Conservation (phyloP, 2,113 vertebrate genomes). For the Mellivora capensis region DNA sequence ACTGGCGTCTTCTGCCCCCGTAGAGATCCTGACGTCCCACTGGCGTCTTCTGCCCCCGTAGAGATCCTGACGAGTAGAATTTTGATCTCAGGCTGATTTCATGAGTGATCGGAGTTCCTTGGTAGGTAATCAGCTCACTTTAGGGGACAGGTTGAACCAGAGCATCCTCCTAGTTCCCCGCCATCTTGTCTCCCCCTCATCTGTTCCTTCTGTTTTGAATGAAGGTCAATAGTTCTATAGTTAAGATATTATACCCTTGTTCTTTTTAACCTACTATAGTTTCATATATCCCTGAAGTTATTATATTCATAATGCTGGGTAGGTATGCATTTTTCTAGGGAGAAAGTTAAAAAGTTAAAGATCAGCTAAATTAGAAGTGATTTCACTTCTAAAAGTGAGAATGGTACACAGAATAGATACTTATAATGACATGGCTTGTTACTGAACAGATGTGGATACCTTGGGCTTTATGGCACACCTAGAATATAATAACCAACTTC, state of each 20-base stretch:
- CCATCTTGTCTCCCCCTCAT: too few species aligned
- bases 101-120: too few species aligned
- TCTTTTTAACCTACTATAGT: not conserved
- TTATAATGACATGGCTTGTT: not conserved
- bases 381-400: not conserved
- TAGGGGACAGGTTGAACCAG: too few species aligned
- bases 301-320: not conserved
- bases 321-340: not conserved
- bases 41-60: too few species aligned
- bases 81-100: too few species aligned
- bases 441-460: not conserved
- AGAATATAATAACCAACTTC: not conserved
- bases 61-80: too few species aligned
- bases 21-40: too few species aligned
- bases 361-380: constrained; percentile 25
- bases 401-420: not conserved
- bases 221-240: not conserved
- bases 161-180: too few species aligned
- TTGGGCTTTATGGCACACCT: accelerated
- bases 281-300: not conserved
- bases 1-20: too few species aligned
- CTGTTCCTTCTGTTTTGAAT: too few species aligned
- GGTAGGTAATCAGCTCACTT: too few species aligned
- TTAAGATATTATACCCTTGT: not conserved
- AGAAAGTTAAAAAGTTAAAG: not conserved